These are phyloP conservation scores for Decapterus maruadsi DNA, from an alignment of 2,797 vertebrate genomes.

Conservation along the genomic window DNA sequence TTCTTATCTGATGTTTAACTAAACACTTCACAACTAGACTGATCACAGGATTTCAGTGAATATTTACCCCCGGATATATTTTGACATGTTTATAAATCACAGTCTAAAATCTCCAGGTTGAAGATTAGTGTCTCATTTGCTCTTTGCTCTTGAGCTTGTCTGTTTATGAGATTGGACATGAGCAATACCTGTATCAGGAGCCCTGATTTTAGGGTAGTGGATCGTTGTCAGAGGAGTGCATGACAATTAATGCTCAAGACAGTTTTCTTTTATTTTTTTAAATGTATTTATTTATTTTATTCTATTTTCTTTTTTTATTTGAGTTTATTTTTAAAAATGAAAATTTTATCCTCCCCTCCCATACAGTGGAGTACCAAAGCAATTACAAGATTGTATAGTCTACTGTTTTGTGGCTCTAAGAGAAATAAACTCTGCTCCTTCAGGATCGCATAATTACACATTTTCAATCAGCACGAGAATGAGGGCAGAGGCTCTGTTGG, in stretches of 20 bases:
- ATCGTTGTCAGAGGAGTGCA: neutral
- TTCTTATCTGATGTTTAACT: conserved; percentile 36
- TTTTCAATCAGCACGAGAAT: neutral
- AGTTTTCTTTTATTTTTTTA: no score
- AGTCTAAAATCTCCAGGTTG: conserved; percentile 36
- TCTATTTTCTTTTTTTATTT: no score
- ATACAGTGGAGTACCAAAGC: neutral
- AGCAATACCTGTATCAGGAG: conserved; percentile 21
- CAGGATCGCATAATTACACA: neutral
- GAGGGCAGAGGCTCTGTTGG: conserved; percentile 16
- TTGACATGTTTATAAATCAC: conserved; percentile 29
- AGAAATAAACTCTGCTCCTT: neutral
- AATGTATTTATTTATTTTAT: no score
- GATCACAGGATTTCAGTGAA: conserved; percentile 23
- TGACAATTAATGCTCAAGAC: neutral
- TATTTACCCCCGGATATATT: conserved; percentile 30
- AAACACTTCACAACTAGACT: conserved; percentile 20
- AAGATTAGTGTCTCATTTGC: conserved; percentile 42
- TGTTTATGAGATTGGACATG: conserved; percentile 32
- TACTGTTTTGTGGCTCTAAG: neutral
- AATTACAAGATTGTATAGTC: neutral
- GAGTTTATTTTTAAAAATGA: neutral
- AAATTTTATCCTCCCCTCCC: neutral
- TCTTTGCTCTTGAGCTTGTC: neutral
- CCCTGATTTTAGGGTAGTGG: neutral